phyloP scores from a whole-genome alignment of 2,113 vertebrate genomes.

The Scopus umbretta region DNA sequence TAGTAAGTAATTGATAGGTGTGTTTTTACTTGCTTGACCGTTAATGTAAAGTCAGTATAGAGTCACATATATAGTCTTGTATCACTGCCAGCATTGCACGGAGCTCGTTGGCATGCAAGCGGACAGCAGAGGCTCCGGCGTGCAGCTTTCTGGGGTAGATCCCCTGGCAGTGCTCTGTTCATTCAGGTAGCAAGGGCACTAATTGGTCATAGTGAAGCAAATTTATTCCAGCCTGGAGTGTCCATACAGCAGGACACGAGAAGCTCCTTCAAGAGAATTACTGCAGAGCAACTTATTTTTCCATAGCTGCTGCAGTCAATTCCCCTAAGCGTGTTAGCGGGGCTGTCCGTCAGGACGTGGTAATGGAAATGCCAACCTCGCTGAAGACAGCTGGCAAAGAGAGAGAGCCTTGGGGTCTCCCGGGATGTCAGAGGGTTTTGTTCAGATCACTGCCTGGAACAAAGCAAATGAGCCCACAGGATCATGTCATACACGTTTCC shows the following conservation, averaged over 20 bases:
- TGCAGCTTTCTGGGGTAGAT: not conserved
- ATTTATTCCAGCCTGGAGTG: not conserved
- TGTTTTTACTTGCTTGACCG: not conserved
- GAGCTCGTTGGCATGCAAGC: not conserved
- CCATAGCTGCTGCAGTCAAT: not conserved
- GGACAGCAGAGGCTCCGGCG: fast-evolving
- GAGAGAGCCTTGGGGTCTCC: not conserved
- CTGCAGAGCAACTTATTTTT: not conserved
- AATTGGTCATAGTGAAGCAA: not conserved
- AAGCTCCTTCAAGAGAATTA: not conserved
- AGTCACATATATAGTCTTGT: not conserved
- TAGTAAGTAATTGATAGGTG: not conserved
- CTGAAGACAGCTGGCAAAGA: not conserved
- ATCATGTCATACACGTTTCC: not conserved
- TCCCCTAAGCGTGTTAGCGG: fast-evolving
- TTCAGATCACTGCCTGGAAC: not conserved
- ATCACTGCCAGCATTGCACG: not conserved
- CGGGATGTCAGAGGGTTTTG: fast-evolving
- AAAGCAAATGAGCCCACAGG: not conserved
- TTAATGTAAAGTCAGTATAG: not conserved
- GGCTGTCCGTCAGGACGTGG: not conserved
- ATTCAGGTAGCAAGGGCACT: no score
- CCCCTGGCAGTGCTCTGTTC: not conserved
- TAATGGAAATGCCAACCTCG: not conserved
- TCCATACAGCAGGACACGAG: not conserved